Conservation (phyloP, 2,113 vertebrate genomes). For the Brachyhypopomus gauderio region DNA sequence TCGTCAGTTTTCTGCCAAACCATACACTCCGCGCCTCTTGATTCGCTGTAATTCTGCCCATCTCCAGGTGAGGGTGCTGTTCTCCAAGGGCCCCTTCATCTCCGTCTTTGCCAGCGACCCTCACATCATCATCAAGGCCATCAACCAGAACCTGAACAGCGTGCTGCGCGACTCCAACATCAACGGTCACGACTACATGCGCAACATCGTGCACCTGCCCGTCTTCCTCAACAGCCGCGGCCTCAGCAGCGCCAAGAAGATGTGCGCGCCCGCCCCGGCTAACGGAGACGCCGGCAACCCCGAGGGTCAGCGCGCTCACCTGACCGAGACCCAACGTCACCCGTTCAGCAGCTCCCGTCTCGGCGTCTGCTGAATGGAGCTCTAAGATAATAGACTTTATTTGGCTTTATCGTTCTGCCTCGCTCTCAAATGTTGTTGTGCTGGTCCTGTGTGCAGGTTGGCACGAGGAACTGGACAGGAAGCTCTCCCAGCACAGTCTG, state of each 20-base stretch:
- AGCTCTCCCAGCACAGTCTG: conserved; percentile 92
- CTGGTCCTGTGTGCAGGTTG: conserved; percentile 68
- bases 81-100: conserved; percentile 97
- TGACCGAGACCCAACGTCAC: not conserved
- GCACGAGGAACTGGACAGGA: conserved; percentile 90
- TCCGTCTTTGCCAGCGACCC: conserved; percentile 97
- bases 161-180: conserved; percentile 96
- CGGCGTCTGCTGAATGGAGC: not conserved
- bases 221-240: conserved; percentile 96
- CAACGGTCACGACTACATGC: conserved; percentile 97
- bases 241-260: conserved; percentile 83
- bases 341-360: not conserved
- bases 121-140: conserved; percentile 97
- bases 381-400: not conserved
- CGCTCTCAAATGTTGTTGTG: not conserved
- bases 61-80: conserved; percentile 87
- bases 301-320: conserved; percentile 62
- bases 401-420: not conserved
- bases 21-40: too few species aligned
- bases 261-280: conserved; percentile 75
- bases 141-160: conserved; percentile 97
- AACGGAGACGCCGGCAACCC: conserved; percentile 82
- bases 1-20: too few species aligned
- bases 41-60: not conserved
- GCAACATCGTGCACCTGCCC: conserved; percentile 93